Evolutionary conservation across 2,888 invertebrate species (phyloP).

Genomic region (Hartigia nigra): DNA sequence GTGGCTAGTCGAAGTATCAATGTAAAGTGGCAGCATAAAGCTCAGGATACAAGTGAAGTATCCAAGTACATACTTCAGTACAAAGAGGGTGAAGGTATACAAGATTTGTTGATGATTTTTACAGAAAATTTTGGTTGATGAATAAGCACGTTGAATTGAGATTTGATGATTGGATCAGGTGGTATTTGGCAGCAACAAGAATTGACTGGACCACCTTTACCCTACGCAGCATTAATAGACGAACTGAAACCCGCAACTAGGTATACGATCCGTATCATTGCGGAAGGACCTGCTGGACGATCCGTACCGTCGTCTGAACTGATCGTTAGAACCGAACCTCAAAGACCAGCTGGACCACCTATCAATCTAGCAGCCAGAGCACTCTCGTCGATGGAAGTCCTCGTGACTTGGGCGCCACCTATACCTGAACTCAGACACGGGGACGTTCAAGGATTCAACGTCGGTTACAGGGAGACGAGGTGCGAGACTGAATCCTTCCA

Average conservation of each 20-base stretch:
- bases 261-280: conserved; percentile 78
- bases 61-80: conserved; percentile 78
- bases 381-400: conserved; percentile 78
- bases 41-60: conserved; percentile 77
- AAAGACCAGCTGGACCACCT: conserved; percentile 78
- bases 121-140: not conserved
- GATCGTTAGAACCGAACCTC: conserved; percentile 75
- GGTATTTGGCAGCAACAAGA: conserved; percentile 77
- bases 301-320: conserved; percentile 76
- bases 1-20: conserved; percentile 79
- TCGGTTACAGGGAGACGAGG: conserved; percentile 73
- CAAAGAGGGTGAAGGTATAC: conserved; percentile 71
- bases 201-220: conserved; percentile 73
- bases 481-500: conserved; percentile 33
- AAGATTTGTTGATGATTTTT: not conserved
- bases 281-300: conserved; percentile 80
- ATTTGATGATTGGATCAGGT: conserved; percentile 35
- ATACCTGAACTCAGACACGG: conserved; percentile 77
- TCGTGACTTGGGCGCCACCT: conserved; percentile 82
- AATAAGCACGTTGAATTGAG: not conserved
- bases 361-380: conserved; percentile 76
- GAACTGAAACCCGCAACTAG: conserved; percentile 78
- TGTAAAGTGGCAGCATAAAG: conserved; percentile 80
- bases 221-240: conserved; percentile 74
- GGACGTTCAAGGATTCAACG: conserved; percentile 80